Percentiles rank a stretch among this genome's conserved stretches.
Evolutionary conservation across 2,888 invertebrate genomes (phyloP).

Genomic region (Camponotus fellah): DNA sequence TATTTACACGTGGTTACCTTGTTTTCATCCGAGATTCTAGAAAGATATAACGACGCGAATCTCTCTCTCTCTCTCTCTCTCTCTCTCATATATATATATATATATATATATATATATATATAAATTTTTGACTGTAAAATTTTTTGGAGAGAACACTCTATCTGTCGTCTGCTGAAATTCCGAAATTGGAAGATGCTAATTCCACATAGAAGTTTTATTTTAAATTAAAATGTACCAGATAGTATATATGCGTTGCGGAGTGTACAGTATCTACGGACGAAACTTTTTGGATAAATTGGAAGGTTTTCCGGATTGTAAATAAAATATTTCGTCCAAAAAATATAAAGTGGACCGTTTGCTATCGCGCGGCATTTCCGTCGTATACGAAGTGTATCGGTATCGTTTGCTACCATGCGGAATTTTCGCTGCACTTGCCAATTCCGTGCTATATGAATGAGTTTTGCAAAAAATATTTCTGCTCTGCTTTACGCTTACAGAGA

Average conservation of each 20-base stretch:
- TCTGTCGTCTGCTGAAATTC: not conserved
- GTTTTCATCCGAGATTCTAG: not conserved
- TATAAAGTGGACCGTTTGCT: conserved; percentile 39
- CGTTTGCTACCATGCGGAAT: conserved; percentile 38
- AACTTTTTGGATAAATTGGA: conserved; percentile 8
- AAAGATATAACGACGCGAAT: not conserved
- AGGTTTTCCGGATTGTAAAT: conserved; percentile 22
- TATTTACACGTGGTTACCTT: not conserved
- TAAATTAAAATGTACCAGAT: conserved; percentile 15
- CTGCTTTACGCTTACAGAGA: not conserved
- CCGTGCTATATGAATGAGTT: conserved; percentile 30
- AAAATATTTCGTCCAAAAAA: conserved; percentile 31
- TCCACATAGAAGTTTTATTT: conserved; percentile 12
- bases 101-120: no score
- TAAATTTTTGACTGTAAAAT: not conserved
- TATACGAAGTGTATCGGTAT: conserved; percentile 22
- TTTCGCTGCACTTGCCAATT: conserved; percentile 47
- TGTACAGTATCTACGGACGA: not conserved
- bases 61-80: not conserved
- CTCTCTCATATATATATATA: no score
- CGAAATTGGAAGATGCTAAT: not conserved
- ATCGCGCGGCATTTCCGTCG: conserved; percentile 27
- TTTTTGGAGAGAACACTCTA: not conserved
- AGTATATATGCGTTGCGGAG: not conserved
- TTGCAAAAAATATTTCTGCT: conserved; percentile 24